Base-by-base conservation (phyloP, 2,888 invertebrate species). In the Megalurothrips usitatus region DNA sequence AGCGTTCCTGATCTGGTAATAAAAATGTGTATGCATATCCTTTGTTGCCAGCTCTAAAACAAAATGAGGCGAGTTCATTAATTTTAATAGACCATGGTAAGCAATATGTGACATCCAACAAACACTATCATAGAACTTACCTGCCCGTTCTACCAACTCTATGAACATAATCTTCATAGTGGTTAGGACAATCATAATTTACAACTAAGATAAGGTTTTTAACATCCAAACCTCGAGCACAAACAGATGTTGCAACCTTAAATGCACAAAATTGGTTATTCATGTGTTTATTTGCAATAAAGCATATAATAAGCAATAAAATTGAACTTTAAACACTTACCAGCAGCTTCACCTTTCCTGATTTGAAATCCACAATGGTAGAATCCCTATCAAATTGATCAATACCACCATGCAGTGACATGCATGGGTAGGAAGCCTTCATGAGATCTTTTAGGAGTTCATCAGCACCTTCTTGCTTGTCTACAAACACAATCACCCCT, bases 141-240 rank as follows among this genome's bases (percentile, higher is more conserved):
- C 90, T 85, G 0, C 96, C 96, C 0, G 96, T 96, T 82, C 96
- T 90, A 0, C 96, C 98, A 88, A 97, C 98, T 86, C 99, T 92
- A 87, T 99, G 99, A 28, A 99, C 99, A 87, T 99, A 99, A 88
- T 99, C 99, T 88, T 99, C 99, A 86, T 99, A 99, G 88, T 99
- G 99, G 88, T 99, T 99, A 0, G 99, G 99, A 85, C 98, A 98
- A 88, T 99, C 99, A 87, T 98, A 99, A 88, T 99, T 99, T 19
- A 99, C 94, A 2, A 99, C 99, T 49, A 99, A 89, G 85, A 98
- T 97, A 81, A 99, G 90, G 85, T 99, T 97, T 86, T 99, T 99
- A 0, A 99, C 99, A 87, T 99, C 99, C n/a, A 99, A 89, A 0
- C 99, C 99, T 81, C 99, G 89, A 0, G 99, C 99, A 6, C 99